phyloP scores from a whole-genome alignment of 64 coral and sea anemone genomes.

The Actinia tenebrosa region DNA sequence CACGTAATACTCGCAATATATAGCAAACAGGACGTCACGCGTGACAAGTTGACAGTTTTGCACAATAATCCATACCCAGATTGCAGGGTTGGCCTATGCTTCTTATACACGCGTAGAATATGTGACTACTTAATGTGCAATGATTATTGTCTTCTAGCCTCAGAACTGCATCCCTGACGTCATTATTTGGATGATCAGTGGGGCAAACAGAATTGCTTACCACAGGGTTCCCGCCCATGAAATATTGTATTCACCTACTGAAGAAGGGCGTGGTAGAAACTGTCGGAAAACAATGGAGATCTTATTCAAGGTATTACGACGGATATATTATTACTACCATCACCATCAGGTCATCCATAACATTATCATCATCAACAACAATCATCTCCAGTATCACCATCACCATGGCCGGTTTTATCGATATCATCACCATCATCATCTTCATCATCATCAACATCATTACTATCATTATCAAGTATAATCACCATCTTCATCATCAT shows the following conservation, averaged over 20 bases:
- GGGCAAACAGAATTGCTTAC: slow-evolving; percentile 69
- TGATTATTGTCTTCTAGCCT: slow-evolving; percentile 27
- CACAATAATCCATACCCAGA: no score
- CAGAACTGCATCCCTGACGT: slow-evolving; percentile 76
- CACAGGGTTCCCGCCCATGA: slow-evolving; percentile 58
- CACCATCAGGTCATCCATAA: no score
- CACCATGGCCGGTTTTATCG: no score
- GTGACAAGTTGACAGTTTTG: no score
- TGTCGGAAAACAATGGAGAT: slow-evolving; percentile 70
- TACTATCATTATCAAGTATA: no score
- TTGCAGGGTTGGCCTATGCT: no score
- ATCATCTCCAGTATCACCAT: no score
- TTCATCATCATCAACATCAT: no score
- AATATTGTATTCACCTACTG: slow-evolving; percentile 61
- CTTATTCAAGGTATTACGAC: slow-evolving; percentile 55
- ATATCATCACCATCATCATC: no score
- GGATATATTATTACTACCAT: neutral
- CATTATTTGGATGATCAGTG: slow-evolving; percentile 88
- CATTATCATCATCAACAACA: no score
- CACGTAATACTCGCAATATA: neutral
- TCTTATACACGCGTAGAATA: no score
- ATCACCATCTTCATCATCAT: no score
- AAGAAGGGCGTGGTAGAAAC: slow-evolving; percentile 56
- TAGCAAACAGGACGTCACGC: neutral
- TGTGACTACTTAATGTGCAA: neutral